Percentiles rank a stretch among this genome's conserved stretches.
Evolutionary conservation across 23 tunicate species (phyloP).

Genomic region (Styela plicata): DNA sequence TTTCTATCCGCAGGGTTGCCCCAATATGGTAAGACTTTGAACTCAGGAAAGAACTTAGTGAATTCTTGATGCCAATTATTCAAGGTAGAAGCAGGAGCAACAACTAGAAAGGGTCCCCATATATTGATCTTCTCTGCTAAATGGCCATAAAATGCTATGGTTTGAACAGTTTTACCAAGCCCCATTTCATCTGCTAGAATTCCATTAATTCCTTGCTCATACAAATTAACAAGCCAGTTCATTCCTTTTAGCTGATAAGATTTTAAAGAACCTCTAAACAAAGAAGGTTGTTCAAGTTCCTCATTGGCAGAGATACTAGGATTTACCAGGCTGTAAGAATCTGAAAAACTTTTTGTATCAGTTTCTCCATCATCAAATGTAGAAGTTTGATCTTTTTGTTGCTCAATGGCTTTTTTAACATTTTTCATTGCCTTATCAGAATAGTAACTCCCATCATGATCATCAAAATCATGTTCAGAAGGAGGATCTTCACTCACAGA

Average conservation of each 20-base stretch:
- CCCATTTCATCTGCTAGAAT: constrained; percentile 94
- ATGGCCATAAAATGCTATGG: constrained; percentile 72
- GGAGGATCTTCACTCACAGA: constrained; percentile 5
- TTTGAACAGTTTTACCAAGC: constrained; percentile 80
- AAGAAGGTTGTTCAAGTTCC: constrained; percentile 39
- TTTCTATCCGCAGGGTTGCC: constrained; percentile 69
- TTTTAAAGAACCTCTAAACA: constrained; percentile 48
- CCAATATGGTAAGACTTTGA: constrained; percentile 84
- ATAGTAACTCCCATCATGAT: constrained; percentile 22
- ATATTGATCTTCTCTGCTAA: constrained; percentile 60
- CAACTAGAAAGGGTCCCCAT: constrained; percentile 89
- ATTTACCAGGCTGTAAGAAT: not conserved
- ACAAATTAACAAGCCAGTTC: constrained; percentile 62
- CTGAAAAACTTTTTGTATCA: not conserved
- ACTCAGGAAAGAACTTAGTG: constrained; percentile 56
- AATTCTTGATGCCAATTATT: constrained; percentile 94
- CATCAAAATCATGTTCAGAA: not conserved
- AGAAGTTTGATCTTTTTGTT: constrained; percentile 9
- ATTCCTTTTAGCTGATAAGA: constrained; percentile 66
- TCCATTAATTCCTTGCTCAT: constrained; percentile 67
- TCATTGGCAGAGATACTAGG: not conserved
- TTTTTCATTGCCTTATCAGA: constrained; percentile 19
- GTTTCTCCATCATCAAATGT: not conserved
- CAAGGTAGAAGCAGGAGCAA: constrained; percentile 81
- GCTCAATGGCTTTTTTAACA: constrained; percentile 27